These are phyloP conservation scores for Drosophila sechellia DNA, from an alignment of 1,140 invertebrate genomes.

Conservation along the genomic window DNA sequence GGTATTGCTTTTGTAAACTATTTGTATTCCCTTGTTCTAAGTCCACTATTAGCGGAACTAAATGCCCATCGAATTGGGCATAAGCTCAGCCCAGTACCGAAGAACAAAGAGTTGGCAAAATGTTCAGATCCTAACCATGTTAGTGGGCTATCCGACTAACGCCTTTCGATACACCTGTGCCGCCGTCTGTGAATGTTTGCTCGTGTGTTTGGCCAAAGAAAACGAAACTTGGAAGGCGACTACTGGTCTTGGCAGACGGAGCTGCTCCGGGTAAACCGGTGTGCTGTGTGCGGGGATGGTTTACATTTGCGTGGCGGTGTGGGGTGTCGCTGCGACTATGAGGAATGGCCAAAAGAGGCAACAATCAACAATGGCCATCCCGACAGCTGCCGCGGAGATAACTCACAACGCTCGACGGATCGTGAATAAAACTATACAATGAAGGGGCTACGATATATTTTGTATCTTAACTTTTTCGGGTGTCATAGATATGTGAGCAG, in stretches of 20 bases:
- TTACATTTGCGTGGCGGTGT: constrained; percentile 2
- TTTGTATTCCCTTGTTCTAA: no score
- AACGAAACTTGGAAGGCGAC: constrained; percentile 37
- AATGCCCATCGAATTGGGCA: constrained; percentile 8
- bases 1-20: neutral
- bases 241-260: constrained; percentile 48
- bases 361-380: constrained; percentile 59
- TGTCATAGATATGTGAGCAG: constrained; percentile 55
- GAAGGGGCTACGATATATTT: constrained; percentile 26
- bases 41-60: neutral
- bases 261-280: constrained; percentile 26
- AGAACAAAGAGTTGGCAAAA: constrained; percentile 19
- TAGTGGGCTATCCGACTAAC: constrained; percentile 46
- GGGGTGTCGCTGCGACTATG: constrained; percentile 22
- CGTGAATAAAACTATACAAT: constrained; percentile 60
- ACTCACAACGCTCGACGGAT: constrained; percentile 61
- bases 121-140: constrained; percentile 40
- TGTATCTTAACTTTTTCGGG: constrained; percentile 19
- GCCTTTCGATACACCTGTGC: constrained; percentile 43
- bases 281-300: constrained; percentile 14
- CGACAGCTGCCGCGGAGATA: constrained; percentile 52
- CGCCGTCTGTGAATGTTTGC: neutral
- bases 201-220: no score
- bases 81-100: neutral
- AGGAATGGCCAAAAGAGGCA: constrained; percentile 36